A percentile compares a stretch with the other conserved stretches of the same genome.
phyloP scores from a whole-genome alignment of 2,113 vertebrate species.

The Hypanus sabinus region DNA sequence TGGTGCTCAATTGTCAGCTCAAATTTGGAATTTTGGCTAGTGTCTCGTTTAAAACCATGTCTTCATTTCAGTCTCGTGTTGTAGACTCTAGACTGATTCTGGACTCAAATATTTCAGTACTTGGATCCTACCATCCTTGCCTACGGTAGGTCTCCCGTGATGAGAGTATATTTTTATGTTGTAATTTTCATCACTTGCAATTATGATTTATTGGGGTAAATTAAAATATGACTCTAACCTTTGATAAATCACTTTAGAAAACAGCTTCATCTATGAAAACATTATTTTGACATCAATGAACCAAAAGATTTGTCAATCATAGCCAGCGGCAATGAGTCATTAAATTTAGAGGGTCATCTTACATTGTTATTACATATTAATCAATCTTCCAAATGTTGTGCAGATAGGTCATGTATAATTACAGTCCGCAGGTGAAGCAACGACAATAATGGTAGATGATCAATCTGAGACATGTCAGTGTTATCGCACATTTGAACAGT shows the following conservation, averaged over 20 bases:
- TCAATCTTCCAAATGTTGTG: background rate
- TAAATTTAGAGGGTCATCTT: background rate
- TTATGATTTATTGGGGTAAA: background rate
- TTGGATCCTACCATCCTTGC: too few species aligned
- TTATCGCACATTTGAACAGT: too few species aligned
- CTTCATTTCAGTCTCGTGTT: too few species aligned
- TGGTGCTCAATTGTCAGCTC: too few species aligned
- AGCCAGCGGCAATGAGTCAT: background rate
- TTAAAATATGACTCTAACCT: background rate
- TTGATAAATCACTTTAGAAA: conserved; percentile 8
- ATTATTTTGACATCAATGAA: background rate
- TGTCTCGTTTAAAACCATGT: too few species aligned
- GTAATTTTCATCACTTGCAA: background rate
- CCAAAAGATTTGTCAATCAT: background rate
- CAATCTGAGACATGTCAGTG: background rate
- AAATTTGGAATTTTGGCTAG: too few species aligned
- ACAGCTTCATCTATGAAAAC: background rate
- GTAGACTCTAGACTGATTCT: too few species aligned
- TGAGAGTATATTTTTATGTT: background rate
- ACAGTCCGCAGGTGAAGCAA: background rate
- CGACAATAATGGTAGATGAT: background rate
- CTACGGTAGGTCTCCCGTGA: too few species aligned
- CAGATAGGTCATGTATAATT: background rate
- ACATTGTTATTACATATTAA: background rate
- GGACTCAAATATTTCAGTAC: too few species aligned